Base-by-base conservation (phyloP, 2,113 vertebrate species). In the Cynoglossus semilaevis region DNA sequence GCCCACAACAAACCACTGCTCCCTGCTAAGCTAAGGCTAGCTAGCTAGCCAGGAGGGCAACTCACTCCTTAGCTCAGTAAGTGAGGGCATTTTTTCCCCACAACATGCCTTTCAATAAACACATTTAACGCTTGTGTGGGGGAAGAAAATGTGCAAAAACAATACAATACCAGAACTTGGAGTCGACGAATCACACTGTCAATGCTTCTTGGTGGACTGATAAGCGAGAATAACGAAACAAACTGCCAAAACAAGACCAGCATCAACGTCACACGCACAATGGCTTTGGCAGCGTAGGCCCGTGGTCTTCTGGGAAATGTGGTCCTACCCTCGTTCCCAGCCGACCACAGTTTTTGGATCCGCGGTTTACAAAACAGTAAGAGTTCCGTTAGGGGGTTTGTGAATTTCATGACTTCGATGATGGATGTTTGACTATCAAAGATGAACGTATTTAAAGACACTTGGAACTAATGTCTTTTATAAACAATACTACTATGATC, bases 241-340 rank as follows among this genome's bases (percentile, higher is more conserved):
- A 89, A 84, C 79, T 83, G 87, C 80, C 86, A 87, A 90, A 90
- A 91, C 87, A 89, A 88, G 84, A 77, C 37, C 48, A 74, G 50
- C 0, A 17, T 13, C 40, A 9, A 77, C 87, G 81, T 85, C 77
- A 85, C 49, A 29, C 65, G 68, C 55, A 71, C 36, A 12, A 8
- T 12, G 29, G 11, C 1, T 8, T 12, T 13, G 1, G 4, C 16
- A 2, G 56, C 58, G 55, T 61, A 4, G 1, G 1, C 0, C n/a
- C 0, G 36, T 8, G 16, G 51, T 5, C 17, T 59, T 15, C 17
- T 80, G 88, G 83, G 86, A 77, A 80, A 63, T 82, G 87, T 72
- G 80, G 81, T 89, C 59, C 1, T 1, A 15, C 10, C 22, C 22
- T 29, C 22, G 22, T 29, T 29, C 6, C 22, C 22, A 6, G 22